Base-by-base conservation (phyloP, 92 coral and sea anemone genomes). In the Isaurus tuberculatus region DNA sequence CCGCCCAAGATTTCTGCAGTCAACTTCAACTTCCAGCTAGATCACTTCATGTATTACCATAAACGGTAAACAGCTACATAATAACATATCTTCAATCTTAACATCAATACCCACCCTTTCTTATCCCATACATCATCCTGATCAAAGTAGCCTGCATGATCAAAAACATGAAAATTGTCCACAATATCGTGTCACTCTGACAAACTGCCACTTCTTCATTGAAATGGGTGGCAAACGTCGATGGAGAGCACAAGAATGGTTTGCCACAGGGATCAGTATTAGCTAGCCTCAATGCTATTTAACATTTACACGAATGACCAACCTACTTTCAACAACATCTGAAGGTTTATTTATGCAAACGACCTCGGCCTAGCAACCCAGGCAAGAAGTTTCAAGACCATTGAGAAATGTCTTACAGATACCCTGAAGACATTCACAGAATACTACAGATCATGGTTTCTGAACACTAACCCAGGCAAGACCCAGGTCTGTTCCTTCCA, bases 141-240 rank as follows among this genome's bases (percentile, higher is more conserved):
- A 61, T 31, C 7, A 61, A 61, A 61, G 67, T 61, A 61, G 67
- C 67, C 67, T 15, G 67, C 67, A 22, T 61, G 31, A 61, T 61
- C 2, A 61, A 61, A 14, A 61, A 61, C 67, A 61, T 31, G 31
- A 61, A 25, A 61, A 61, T 61, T 61, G 67, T 61, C 67, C 30
- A 11, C 30, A 61, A 20, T 31, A 61, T 0, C 2, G 31, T 5
- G 67, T 61, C 67, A 61, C 31, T 13, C 67, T 61, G 67, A 61
- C n/a, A 48, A 48, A 48, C 57, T 16, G 57, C 7, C 57, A 0
- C 57, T 48, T 48, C 57, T 48, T 48, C 67, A 31, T 61, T 31
- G 67, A 61, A 14, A 5, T 61, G 67, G 67, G 23, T 20, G 67
- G 67, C 67, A 61, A 61, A 61, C 67, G 67, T 14, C 67, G 67